Evolutionary conservation across 2,113 vertebrate genomes (phyloP), one percentile per base, ranked within the genome.

Genomic region (Leucosticte australis): DNA sequence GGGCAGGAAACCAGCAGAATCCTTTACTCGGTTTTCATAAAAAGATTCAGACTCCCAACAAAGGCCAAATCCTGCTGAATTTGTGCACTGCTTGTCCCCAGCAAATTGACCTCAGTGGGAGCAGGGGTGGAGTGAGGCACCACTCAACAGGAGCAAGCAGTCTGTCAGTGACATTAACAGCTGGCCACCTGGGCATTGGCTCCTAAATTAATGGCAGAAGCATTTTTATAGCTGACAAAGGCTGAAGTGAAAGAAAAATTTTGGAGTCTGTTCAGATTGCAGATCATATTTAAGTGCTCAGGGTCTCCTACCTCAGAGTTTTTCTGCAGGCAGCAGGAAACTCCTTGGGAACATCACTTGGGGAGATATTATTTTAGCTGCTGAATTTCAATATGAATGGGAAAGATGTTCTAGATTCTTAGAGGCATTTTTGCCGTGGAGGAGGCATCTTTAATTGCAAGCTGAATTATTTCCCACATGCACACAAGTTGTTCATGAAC

Each of bases 141-240:
- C 31, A 26, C 1, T 1, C 11, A 53, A 17, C 0, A 1, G 37
- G 31, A 90, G 14, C 46, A 39, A 62, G 39, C 1, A 26, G 50
- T 23, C 11, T 17, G 35, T 37, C 84, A 64, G 30, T 84, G 65
- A 55, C 52, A 47, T 62, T 53, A 73, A 49, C 26, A 56, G 46
- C n/a, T 79, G 57, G 37, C 37, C 76, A 49, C 22, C 7, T 88
- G 62, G n/a, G 63, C 67, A 49, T 30, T 69, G 67, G 10, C 37
- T 88, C 44, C n/a, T 83, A 41, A 57, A 83, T 85, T 65, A 82
- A 37, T 41, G 18, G 28, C 77, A 85, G 44, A 85, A 75, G 4
- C 76, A 8, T 59, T 91, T 94, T 87, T 68, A 60, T 64, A n/a
- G 13, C 37, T 94, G 56, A 89, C n/a, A 84, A 78, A 75, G 20